A percentile compares a stretch with the other conserved stretches of the same genome.
Conservation (phyloP, 2,888 invertebrate genomes). For the Tigriopus californicus region DNA sequence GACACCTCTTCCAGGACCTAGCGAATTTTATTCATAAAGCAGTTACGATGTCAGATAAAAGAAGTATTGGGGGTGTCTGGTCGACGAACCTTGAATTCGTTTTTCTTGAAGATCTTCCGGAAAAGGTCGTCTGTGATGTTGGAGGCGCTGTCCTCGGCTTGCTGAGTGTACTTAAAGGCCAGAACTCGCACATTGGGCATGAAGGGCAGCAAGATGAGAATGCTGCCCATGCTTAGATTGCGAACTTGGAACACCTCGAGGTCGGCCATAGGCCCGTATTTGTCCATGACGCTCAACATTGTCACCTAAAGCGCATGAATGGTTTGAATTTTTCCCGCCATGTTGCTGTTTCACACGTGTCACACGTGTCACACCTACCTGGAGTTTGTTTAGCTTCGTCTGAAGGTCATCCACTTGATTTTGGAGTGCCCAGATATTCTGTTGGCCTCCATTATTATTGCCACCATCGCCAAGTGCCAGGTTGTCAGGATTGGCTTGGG, state of each 20-base stretch:
- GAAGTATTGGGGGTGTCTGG: background rate
- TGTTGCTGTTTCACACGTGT: too few relatives aligned
- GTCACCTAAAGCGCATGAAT: background rate
- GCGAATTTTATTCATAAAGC: background rate
- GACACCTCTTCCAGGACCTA: background rate
- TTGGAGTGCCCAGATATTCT: background rate
- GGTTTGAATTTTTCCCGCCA: background rate
- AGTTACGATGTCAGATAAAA: too few relatives aligned
- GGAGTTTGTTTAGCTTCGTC: background rate
- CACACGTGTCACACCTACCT: too few relatives aligned
- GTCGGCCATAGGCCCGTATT: background rate
- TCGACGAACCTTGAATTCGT: background rate
- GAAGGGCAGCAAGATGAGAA: constrained; percentile 11
- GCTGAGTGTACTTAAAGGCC: background rate
- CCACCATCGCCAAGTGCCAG: too few relatives aligned
- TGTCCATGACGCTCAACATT: constrained; percentile 9
- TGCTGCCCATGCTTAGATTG: constrained; percentile 13
- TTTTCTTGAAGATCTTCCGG: constrained; percentile 9
- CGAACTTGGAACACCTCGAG: constrained; percentile 4
- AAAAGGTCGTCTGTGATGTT: constrained; percentile 10
- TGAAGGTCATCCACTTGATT: constrained; percentile 8
- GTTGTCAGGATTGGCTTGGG: background rate
- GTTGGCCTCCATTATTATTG: too few relatives aligned
- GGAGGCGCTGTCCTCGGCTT: background rate
- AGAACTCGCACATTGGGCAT: constrained; percentile 2